Evolutionary conservation across 92 coral and sea anemone species (phyloP).

Genomic region (Isaurus tuberculatus): DNA sequence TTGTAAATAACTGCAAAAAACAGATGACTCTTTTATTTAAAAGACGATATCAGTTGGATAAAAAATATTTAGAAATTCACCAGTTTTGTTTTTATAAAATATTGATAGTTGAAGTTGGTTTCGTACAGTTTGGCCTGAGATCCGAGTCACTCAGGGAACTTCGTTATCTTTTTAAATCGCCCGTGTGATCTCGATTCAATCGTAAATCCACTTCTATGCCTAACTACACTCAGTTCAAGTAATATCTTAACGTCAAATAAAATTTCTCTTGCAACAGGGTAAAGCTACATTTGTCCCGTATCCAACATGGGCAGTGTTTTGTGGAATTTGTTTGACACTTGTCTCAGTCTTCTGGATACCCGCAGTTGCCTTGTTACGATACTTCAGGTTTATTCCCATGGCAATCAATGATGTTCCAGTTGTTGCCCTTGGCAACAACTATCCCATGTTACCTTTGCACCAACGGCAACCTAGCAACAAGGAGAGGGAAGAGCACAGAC

Average conservation of each 20-base stretch:
- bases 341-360: slow-evolving; percentile 93
- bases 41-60: too few species aligned
- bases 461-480: slow-evolving; percentile 29
- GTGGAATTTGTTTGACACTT: slow-evolving; percentile 83
- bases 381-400: slow-evolving; percentile 79
- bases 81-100: too few species aligned
- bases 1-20: too few species aligned
- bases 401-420: slow-evolving; percentile 65
- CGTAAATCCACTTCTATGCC: too few species aligned
- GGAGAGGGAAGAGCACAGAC: slow-evolving; percentile 18
- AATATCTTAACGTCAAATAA: neutral
- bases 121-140: too few species aligned
- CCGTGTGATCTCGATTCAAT: too few species aligned
- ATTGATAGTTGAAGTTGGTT: too few species aligned
- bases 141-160: too few species aligned
- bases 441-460: slow-evolving; percentile 72
- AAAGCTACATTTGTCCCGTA: slow-evolving; percentile 56
- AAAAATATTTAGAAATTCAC: too few species aligned
- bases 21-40: too few species aligned
- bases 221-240: neutral
- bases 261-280: slow-evolving; percentile 32
- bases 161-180: too few species aligned
- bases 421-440: slow-evolving; percentile 60
- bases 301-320: slow-evolving; percentile 90
- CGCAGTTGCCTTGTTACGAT: slow-evolving; percentile 82